Base-by-base conservation (phyloP, 2,113 vertebrate species). In the Helogale parvula region DNA sequence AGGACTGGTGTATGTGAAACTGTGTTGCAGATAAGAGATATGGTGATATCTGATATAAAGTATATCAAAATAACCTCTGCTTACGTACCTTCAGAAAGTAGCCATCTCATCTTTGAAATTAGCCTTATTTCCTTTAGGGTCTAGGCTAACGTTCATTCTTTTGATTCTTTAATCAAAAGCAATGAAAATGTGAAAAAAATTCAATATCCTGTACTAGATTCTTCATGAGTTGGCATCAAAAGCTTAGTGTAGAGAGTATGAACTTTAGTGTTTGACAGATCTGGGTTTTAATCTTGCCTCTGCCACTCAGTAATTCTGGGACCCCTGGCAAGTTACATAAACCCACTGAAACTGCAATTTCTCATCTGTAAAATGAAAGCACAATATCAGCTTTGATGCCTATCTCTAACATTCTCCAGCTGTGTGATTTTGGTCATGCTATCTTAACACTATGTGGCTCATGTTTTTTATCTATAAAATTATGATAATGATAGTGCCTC, bases 111-210 rank as follows among this genome's bases (percentile, higher is more conserved):
- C 13, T 94, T 68, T 65, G 38, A 81, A 91, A 88, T 93, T 88
- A 47, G 35, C 19, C 33, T 69, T 84, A 63, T 50, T 76, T 88
- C 23, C 57, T 93, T 97, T 65, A 91, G 38, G 57, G 29, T 88
- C 29, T 38, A 65, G 25, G 13, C 16, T 97, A 85, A 83, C 21
- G 50, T 2, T 72, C 68, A 76, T 88, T 66, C n/a, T 54, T 88
- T 80, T 54, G 45, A 69, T 68, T 95, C 16, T 88, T 57, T 96
- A 33, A 92, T 76, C 54, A 95, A 96, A 97, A 68, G 16, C 35
- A 90, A 83, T 35, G n/a, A 81, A 86, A 50, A 83, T 82, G 65
- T 45, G 66, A 90, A 77, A 35, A 50, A 23, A 14, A 65, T 45
- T 93, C 52, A 76, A 52, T 80, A 80, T 63, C 23, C 8, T 88